Evolutionary conservation across 2,888 invertebrate species (phyloP).

Genomic region (Tineola bisselliella): DNA sequence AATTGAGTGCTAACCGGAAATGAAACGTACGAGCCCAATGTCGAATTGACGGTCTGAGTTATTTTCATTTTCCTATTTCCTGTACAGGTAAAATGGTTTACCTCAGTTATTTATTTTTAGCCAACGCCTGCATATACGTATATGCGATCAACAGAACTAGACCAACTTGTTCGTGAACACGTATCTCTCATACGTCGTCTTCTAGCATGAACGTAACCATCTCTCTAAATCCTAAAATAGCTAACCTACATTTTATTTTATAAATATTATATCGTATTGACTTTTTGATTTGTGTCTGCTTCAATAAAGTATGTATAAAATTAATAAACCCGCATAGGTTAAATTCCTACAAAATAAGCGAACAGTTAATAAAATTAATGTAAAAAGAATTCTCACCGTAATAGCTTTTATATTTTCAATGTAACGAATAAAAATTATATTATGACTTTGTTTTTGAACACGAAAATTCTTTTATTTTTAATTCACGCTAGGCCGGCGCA

Average conservation of each 20-base stretch:
- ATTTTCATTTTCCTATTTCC: conserved; percentile 8
- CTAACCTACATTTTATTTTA: not conserved
- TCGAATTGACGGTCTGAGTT: not conserved
- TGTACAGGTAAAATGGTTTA: conserved; percentile 3
- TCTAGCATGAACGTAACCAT: not conserved
- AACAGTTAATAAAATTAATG: too few relatives aligned
- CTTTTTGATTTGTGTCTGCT: too few relatives aligned
- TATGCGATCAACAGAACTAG: not conserved
- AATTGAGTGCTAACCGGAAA: conserved; percentile 6
- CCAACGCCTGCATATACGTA: not conserved
- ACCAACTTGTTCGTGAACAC: not conserved
- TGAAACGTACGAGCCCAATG: conserved; percentile 7
- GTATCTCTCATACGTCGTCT: not conserved
- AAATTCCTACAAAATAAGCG: too few relatives aligned
- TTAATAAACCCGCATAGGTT: too few relatives aligned
- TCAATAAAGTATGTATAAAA: too few relatives aligned
- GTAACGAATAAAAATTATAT: not conserved
- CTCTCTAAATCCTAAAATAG: not conserved
- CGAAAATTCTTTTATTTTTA: conserved; percentile 5
- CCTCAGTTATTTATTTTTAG: conserved; percentile 6
- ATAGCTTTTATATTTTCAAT: not conserved
- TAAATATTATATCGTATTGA: not conserved
- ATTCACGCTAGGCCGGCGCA: not conserved
- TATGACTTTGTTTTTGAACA: not conserved
- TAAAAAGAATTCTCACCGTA: not conserved